A percentile compares a stretch with the other conserved stretches of the same genome.
These are phyloP conservation scores for Seira sanloemensis DNA, from an alignment of 2,888 invertebrate species.

Conservation along the genomic window DNA sequence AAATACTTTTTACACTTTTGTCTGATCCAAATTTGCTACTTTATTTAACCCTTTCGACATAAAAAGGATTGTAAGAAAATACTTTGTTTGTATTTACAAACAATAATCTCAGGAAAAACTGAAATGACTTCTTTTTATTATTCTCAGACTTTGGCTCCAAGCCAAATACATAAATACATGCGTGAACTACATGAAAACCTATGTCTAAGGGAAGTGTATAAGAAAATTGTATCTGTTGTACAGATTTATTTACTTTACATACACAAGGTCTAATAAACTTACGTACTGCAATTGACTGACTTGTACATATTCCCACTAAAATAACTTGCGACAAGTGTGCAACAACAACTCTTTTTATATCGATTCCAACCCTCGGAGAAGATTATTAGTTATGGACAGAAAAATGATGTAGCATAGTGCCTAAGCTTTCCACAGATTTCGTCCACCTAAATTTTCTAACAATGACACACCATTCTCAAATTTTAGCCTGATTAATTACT, in stretches of 20 bases:
- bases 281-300: too few relatives aligned
- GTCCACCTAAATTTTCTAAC: constrained; percentile 10
- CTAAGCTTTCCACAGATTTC: constrained; percentile 42
- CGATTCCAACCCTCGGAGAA: too few relatives aligned
- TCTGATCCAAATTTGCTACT: neutral
- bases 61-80: neutral
- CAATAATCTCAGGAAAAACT: neutral
- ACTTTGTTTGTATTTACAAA: neutral
- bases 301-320: too few relatives aligned
- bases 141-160: neutral
- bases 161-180: too few relatives aligned
- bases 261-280: too few relatives aligned
- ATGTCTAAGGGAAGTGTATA: too few relatives aligned
- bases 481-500: constrained; percentile 28
- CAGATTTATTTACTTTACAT: too few relatives aligned
- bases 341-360: constrained; percentile 28
- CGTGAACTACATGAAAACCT: too few relatives aligned
- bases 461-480: constrained; percentile 19
- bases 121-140: neutral
- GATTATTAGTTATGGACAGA: constrained; percentile 28
- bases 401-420: constrained; percentile 37
- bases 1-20: neutral
- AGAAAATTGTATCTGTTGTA: too few relatives aligned
- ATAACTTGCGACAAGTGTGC: constrained; percentile 38
- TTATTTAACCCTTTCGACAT: constrained; percentile 6